Evolutionary conservation across 2,888 invertebrate genomes (phyloP).

Genomic region (Halictus ligatus): DNA sequence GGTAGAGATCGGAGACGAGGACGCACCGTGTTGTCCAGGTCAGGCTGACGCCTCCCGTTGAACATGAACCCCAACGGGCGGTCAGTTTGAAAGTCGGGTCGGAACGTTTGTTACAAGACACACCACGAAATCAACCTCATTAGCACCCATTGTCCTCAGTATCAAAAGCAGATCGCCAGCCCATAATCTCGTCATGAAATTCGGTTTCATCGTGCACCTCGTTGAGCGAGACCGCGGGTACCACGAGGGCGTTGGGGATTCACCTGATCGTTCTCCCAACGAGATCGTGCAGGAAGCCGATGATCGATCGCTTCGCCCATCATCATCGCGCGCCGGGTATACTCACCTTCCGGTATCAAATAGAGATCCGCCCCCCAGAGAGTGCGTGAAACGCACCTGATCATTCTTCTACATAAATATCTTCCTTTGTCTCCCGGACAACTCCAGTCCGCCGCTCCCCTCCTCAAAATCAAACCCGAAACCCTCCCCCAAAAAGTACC

Average conservation of each 20-base stretch:
- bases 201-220: conserved; percentile 9
- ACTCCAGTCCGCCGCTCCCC: neutral
- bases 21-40: neutral
- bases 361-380: neutral
- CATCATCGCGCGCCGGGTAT: conserved; percentile 22
- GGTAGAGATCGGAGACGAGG: neutral
- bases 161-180: conserved; percentile 25
- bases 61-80: neutral
- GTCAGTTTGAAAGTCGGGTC: neutral
- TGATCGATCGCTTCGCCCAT: conserved; percentile 3
- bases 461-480: no score
- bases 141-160: conserved; percentile 30
- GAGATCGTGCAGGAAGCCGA: conserved; percentile 16
- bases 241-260: neutral
- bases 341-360: neutral
- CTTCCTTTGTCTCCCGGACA: neutral
- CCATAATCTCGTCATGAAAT: conserved; percentile 12
- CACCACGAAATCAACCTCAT: conserved; percentile 11
- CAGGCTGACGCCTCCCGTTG: neutral
- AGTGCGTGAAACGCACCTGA: neutral
- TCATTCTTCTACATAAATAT: conserved; percentile 15
- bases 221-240: conserved; percentile 14
- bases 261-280: conserved; percentile 6
- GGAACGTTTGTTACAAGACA: conserved; percentile 1
- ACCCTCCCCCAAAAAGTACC: neutral